Evolutionary conservation across 64 coral and sea anemone genomes (phyloP).

Genomic region (Exaiptasia diaphana): DNA sequence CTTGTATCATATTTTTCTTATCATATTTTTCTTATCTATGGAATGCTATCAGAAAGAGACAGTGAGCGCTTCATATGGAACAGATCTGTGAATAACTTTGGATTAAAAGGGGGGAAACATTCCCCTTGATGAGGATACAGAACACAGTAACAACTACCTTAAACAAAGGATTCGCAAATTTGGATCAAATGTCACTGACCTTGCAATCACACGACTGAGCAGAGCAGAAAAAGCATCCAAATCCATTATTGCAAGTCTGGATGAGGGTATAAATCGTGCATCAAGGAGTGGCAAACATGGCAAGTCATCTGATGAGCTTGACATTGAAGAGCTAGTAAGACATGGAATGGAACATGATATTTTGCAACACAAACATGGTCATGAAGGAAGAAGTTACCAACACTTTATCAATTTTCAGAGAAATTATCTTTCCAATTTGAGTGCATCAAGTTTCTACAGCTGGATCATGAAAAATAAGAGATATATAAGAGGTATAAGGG

Average conservation of each 20-base stretch:
- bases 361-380: not conserved
- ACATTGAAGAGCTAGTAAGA: not conserved
- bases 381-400: not conserved
- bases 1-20: too few relatives aligned
- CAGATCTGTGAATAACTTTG: slow-evolving; percentile 49
- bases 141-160: slow-evolving; percentile 60
- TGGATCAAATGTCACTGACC: not conserved
- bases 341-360: not conserved
- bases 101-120: slow-evolving; percentile 41
- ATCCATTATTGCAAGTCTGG: not conserved
- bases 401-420: not conserved
- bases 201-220: not conserved
- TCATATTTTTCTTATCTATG: slow-evolving; percentile 54
- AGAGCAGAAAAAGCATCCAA: not conserved
- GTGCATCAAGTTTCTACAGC: too few relatives aligned
- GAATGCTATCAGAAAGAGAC: slow-evolving; percentile 41
- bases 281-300: not conserved
- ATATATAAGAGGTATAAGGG: too few relatives aligned
- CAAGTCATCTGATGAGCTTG: not conserved
- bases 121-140: slow-evolving; percentile 39
- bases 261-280: not conserved
- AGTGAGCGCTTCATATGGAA: slow-evolving; percentile 58
- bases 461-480: too few relatives aligned
- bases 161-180: not conserved
- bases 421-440: not conserved